Percentiles rank a stretch among this genome's conserved stretches.
Evolutionary conservation across 2,797 vertebrate genomes (phyloP).

Genomic region (Spheniscus humboldti): DNA sequence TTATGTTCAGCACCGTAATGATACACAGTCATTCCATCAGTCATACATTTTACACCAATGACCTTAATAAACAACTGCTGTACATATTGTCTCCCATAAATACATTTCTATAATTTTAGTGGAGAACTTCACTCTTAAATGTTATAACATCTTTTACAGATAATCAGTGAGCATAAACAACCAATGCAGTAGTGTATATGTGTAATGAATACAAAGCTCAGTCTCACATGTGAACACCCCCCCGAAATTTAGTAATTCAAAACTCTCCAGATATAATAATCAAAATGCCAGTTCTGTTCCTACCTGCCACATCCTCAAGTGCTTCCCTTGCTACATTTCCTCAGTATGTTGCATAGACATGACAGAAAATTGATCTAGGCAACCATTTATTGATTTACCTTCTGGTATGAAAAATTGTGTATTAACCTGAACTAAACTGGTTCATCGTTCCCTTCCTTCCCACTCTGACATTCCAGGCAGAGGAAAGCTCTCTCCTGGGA

Average conservation of each 20-base stretch:
- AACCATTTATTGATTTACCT: slow-evolving; percentile 62
- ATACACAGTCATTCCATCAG: not conserved
- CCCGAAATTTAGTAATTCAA: slow-evolving; percentile 13
- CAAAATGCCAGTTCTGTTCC: slow-evolving; percentile 51
- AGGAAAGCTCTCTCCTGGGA: not conserved
- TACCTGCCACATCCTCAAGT: slow-evolving; percentile 37
- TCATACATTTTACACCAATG: slow-evolving; percentile 47
- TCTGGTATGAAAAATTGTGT: slow-evolving; percentile 61
- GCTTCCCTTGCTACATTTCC: slow-evolving; percentile 61
- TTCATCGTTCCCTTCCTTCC: slow-evolving; percentile 1
- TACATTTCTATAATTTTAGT: slow-evolving; percentile 51
- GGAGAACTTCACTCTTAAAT: slow-evolving; percentile 49
- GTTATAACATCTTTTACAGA: slow-evolving; percentile 43
- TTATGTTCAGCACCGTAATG: not conserved
- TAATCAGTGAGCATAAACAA: slow-evolving; percentile 45
- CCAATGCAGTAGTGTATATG: not conserved
- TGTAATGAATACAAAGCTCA: slow-evolving; percentile 24
- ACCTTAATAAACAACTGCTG: slow-evolving; percentile 57
- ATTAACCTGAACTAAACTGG: slow-evolving; percentile 60
- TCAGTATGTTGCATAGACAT: slow-evolving; percentile 62
- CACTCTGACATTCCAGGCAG: not conserved
- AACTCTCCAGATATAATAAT: slow-evolving; percentile 49
- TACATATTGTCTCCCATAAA: slow-evolving; percentile 42
- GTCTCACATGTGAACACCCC: not conserved
- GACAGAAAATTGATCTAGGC: slow-evolving; percentile 70